Evolutionary conservation across 2,797 vertebrate genomes (phyloP).

Genomic region (Esox lucius): DNA sequence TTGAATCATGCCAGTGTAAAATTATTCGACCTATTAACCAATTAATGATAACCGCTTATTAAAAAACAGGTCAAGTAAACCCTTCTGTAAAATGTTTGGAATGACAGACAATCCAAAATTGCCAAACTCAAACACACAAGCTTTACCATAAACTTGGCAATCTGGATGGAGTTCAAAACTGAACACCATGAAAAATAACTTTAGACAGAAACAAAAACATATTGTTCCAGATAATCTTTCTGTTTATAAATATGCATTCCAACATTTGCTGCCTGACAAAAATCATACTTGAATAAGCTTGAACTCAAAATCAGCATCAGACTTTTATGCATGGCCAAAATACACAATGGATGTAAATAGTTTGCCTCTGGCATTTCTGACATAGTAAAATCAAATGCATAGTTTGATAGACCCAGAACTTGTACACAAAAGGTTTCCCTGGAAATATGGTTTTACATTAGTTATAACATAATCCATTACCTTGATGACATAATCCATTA

Average conservation of each 20-base stretch:
- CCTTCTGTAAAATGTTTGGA: not conserved
- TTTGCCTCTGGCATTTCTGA: slow-evolving; percentile 44
- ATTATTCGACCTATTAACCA: not conserved
- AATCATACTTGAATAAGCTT: not conserved
- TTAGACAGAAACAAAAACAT: not conserved
- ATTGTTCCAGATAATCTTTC: not conserved
- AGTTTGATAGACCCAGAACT: slow-evolving; percentile 1
- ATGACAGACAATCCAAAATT: not conserved
- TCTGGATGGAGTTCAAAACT: not conserved
- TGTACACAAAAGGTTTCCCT: not conserved
- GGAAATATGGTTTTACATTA: not conserved
- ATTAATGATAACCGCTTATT: not conserved
- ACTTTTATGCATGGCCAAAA: slow-evolving; percentile 51
- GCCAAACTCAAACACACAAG: not conserved
- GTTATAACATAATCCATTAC: not conserved
- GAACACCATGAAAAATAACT: not conserved
- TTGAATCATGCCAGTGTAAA: not conserved
- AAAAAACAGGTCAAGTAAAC: not conserved
- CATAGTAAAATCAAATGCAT: not conserved
- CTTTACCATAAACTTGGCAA: not conserved
- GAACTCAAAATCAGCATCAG: slow-evolving; percentile 3
- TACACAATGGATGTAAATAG: slow-evolving; percentile 39
- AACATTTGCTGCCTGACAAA: not conserved
- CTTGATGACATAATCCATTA: too few relatives aligned
- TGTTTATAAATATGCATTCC: not conserved